phyloP scores from a whole-genome alignment of 2,797 vertebrate species.

The Neoniphon sammara region DNA sequence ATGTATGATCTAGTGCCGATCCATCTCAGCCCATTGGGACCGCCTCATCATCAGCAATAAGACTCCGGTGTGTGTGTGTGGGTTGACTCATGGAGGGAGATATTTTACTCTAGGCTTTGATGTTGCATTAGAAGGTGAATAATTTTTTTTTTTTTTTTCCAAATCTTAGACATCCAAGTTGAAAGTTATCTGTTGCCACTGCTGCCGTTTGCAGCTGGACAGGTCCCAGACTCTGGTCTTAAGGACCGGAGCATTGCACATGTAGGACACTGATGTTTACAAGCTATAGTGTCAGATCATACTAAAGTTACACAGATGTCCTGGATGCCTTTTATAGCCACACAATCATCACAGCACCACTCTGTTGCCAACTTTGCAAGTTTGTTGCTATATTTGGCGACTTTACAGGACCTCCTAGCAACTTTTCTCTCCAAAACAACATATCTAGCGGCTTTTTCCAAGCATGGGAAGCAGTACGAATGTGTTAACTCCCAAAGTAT shows the following conservation, averaged over 20 bases:
- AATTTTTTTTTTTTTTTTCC: background rate
- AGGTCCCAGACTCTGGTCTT: background rate
- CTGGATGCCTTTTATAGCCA: no score
- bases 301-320: no score
- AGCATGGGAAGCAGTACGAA: no score
- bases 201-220: background rate
- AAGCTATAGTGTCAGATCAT: no score
- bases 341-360: no score
- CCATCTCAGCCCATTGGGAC: slow-evolving; percentile 41
- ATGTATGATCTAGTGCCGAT: slow-evolving; percentile 51
- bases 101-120: slow-evolving; percentile 18
- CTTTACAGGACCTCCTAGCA: no score
- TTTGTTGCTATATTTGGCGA: no score
- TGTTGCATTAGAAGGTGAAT: slow-evolving; percentile 5
- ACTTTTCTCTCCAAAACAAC: no score
- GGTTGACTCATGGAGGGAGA: slow-evolving; percentile 17
- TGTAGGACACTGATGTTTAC: no score
- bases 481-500: no score
- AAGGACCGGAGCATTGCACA: background rate
- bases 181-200: slow-evolving; percentile 2
- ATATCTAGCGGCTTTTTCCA: no score
- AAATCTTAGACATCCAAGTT: background rate
- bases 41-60: slow-evolving; percentile 31
- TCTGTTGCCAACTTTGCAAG: no score
- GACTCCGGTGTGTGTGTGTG: slow-evolving; percentile 16